phyloP scores from a whole-genome alignment of 2,113 vertebrate genomes.

The Upupa epops region DNA sequence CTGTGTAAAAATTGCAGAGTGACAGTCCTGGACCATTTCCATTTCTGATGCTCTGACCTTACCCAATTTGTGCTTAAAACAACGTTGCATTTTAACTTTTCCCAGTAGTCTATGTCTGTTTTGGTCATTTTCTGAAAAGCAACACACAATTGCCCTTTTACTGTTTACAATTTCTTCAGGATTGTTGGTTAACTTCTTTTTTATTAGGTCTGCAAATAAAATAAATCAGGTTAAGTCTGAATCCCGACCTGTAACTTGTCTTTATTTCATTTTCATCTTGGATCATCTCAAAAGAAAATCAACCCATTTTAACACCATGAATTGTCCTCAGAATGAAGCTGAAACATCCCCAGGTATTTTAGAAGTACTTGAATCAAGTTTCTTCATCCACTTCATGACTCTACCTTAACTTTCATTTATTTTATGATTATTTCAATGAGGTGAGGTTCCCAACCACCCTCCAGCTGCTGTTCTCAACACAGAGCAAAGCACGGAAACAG shows the following conservation, averaged over 20 bases:
- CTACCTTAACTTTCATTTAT: background rate
- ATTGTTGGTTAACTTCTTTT: background rate
- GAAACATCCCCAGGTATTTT: background rate
- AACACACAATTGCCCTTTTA: background rate
- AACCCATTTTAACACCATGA: background rate
- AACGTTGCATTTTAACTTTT: background rate
- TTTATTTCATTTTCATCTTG: background rate
- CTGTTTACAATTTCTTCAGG: background rate
- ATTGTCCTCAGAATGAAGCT: background rate
- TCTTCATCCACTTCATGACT: background rate
- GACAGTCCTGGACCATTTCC: slow-evolving; percentile 13
- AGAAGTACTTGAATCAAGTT: background rate
- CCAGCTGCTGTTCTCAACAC: background rate
- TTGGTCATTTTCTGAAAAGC: background rate
- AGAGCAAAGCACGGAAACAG: background rate
- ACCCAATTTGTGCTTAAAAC: background rate
- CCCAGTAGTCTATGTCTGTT: slow-evolving; percentile 23
- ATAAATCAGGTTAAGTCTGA: background rate
- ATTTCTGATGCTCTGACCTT: background rate
- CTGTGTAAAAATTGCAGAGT: background rate
- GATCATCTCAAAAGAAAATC: background rate
- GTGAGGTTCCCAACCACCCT: background rate
- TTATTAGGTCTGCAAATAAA: background rate
- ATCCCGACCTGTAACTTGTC: background rate
- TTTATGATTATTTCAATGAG: background rate